Conservation (phyloP, 2,888 invertebrate genomes). For the Phrixothrix hirtus region DNA sequence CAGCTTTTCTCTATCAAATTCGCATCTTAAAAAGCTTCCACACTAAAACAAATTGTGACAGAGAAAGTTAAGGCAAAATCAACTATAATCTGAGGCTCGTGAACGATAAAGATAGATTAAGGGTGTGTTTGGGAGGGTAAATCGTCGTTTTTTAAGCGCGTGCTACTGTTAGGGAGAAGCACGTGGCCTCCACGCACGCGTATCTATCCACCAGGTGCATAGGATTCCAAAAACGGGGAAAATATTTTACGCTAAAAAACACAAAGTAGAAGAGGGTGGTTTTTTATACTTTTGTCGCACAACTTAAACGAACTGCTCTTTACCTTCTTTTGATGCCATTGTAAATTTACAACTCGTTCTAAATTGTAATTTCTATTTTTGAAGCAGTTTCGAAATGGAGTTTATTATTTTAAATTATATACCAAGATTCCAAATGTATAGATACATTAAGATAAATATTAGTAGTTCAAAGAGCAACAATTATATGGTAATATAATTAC, state of each 20-base stretch:
- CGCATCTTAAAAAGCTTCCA: conserved; percentile 7
- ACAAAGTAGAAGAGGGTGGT: conserved; percentile 31
- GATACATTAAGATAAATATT: background rate
- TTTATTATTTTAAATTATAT: too few relatives aligned
- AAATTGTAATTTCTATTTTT: too few relatives aligned
- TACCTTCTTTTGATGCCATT: conserved; percentile 7
- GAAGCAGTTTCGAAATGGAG: too few relatives aligned
- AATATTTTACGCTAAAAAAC: conserved; percentile 33
- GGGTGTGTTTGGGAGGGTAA: conserved; percentile 27
- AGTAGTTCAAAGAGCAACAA: too few relatives aligned
- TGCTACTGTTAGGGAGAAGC: conserved; percentile 23
- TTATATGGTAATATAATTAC: too few relatives aligned
- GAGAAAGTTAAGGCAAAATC: conserved; percentile 19
- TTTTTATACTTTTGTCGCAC: conserved; percentile 22
- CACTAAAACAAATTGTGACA: conserved; percentile 25
- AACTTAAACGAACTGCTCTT: conserved; percentile 14
- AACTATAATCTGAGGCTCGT: conserved; percentile 21
- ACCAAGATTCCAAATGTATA: too few relatives aligned
- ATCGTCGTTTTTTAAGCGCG: conserved; percentile 30
- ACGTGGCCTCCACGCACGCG: conserved; percentile 34
- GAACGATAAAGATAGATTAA: conserved; percentile 29
- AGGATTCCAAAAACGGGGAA: conserved; percentile 34
- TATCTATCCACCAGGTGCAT: conserved; percentile 31
- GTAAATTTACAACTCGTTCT: conserved; percentile 14
- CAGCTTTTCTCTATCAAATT: conserved; percentile 20